Conservation (phyloP, 2,113 vertebrate genomes). For the Podocnemis expansa region DNA sequence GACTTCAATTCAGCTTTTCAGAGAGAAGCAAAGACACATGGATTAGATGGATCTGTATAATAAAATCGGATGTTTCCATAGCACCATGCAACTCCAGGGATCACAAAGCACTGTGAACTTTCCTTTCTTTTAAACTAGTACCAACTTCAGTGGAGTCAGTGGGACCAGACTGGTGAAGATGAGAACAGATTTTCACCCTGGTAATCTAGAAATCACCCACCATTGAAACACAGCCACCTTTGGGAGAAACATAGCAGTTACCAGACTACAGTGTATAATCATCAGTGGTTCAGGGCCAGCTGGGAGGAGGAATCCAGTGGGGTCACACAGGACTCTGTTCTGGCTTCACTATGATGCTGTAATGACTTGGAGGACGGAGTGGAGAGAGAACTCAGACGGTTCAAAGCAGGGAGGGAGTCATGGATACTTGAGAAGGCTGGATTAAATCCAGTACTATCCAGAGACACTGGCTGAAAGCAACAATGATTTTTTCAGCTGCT, state of each 20-base stretch:
- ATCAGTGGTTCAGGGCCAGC: constrained; percentile 42
- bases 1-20: background rate
- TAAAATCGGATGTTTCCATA: background rate
- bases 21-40: background rate
- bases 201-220: background rate
- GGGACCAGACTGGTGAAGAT: constrained; percentile 28
- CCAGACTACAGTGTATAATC: constrained; percentile 23
- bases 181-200: constrained; percentile 23
- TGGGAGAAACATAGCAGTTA: constrained; percentile 24
- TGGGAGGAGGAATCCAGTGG: constrained; percentile 41
- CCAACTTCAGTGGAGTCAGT: background rate
- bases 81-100: background rate
- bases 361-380: constrained; percentile 23
- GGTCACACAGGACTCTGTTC: constrained; percentile 26
- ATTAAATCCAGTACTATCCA: constrained; percentile 50
- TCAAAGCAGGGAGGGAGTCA: constrained; percentile 51
- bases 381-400: constrained; percentile 19
- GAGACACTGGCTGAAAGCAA: constrained; percentile 54
- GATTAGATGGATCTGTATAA: background rate
- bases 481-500: constrained; percentile 48
- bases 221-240: constrained; percentile 32
- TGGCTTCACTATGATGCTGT: constrained; percentile 17
- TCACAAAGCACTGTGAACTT: background rate
- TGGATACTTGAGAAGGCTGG: constrained; percentile 36
- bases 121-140: background rate